phyloP scores from a whole-genome alignment of 2,888 invertebrate genomes.

The Apamea anceps region DNA sequence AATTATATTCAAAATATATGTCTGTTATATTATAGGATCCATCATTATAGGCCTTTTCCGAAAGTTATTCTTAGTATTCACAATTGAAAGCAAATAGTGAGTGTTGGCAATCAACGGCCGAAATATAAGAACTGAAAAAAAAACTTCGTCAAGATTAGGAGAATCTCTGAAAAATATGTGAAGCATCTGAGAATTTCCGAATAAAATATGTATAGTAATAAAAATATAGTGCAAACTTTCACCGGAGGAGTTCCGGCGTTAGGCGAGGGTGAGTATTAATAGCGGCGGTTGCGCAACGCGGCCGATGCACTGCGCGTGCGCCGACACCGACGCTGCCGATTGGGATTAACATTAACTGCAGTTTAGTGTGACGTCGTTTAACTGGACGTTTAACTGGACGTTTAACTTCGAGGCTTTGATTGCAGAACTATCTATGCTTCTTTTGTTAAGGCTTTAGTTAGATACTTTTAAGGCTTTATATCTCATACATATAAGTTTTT shows the following conservation, averaged over 20 bases:
- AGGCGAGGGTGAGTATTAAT: slow-evolving; percentile 74
- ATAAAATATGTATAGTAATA: slow-evolving; percentile 48
- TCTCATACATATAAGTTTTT: neutral
- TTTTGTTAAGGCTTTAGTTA: neutral
- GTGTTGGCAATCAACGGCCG: neutral
- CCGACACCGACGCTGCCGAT: slow-evolving; percentile 48
- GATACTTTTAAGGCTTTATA: too few relatives aligned
- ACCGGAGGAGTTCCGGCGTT: slow-evolving; percentile 67
- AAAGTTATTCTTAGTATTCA: neutral
- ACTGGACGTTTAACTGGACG: slow-evolving; percentile 25
- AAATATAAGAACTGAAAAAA: neutral
- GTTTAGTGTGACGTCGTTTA: slow-evolving; percentile 39
- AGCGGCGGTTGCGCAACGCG: slow-evolving; percentile 76
- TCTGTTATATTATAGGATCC: too few relatives aligned
- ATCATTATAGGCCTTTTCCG: neutral
- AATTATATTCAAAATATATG: too few relatives aligned
- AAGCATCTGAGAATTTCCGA: slow-evolving; percentile 25
- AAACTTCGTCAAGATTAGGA: neutral
- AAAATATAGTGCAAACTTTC: slow-evolving; percentile 68
- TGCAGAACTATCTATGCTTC: too few relatives aligned
- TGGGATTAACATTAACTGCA: slow-evolving; percentile 49
- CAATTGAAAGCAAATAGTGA: neutral
- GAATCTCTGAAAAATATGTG: slow-evolving; percentile 7
- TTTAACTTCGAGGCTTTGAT: neutral
- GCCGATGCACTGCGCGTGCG: slow-evolving; percentile 75